Percentiles rank a stretch among this genome's conserved stretches.
Conservation (phyloP, 1,140 invertebrate species). For the Leptopilina boulardi region DNA sequence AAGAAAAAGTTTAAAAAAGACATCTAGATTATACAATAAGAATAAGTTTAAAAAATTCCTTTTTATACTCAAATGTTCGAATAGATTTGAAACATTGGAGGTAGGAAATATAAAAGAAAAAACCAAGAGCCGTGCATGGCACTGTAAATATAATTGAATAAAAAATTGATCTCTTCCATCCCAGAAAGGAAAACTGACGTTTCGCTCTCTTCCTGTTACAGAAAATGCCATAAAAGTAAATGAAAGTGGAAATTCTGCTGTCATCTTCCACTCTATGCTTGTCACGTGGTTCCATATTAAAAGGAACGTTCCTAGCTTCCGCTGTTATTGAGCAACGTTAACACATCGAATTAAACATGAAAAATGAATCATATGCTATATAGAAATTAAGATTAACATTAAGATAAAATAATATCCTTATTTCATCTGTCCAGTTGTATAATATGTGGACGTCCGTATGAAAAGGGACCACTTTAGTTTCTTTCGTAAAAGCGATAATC, state of each 20-base stretch:
- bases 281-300: slow-evolving; percentile 26
- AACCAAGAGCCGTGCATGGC: neutral
- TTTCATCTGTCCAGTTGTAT: too few relatives aligned
- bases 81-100: neutral
- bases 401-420: too few relatives aligned
- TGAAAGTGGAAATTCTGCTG: slow-evolving; percentile 20
- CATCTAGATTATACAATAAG: too few relatives aligned
- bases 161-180: slow-evolving; percentile 4
- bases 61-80: neutral
- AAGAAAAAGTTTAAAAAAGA: too few relatives aligned
- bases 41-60: neutral
- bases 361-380: neutral
- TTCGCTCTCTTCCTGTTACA: slow-evolving; percentile 1
- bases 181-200: slow-evolving; percentile 16
- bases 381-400: too few relatives aligned
- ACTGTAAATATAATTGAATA: neutral
- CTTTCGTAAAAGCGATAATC: too few relatives aligned
- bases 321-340: neutral
- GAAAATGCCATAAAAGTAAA: slow-evolving; percentile 17
- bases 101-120: neutral
- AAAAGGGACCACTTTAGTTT: too few relatives aligned
- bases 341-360: neutral
- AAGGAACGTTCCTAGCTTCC: neutral
- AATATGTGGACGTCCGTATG: too few relatives aligned
- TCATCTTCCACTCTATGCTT: slow-evolving; percentile 6